Evolutionary conservation across 2,797 vertebrate genomes (phyloP), one percentile per base, ranked within the genome.

Genomic region (Apodemus agrarius): DNA sequence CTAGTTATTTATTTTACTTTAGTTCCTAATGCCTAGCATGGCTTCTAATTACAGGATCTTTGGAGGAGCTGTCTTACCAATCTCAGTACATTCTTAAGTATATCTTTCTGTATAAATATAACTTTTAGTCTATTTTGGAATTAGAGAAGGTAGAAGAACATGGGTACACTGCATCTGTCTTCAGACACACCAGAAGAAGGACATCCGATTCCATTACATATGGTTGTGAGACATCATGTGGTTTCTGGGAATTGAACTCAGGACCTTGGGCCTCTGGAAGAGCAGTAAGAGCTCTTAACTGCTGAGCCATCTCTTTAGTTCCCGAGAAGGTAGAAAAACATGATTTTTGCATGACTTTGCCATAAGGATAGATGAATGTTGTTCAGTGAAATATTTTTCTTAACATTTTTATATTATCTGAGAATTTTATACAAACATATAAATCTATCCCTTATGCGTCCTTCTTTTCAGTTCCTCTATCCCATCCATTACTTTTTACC

Each of bases 51-150:
- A 72, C 76, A 67, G n/a, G 5, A 63, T 93, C 43, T 79, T 84
- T 7, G 78, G 46, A 59, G 94, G 84, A 81, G 31, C 57, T 72
- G 24, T 43, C 29, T 72, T 75, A 83, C 26, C 52, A 82, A 34
- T 49, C 82, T 88, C 37, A 75, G 65, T 83, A 84, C 91, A 26
- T 89, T 34, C 74, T 89, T 61, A 93, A 93, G 72, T 24, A 79
- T 79, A 46, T 93, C 6, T 92, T 74, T 79, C 54, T 95, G 21
- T 59, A 52, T 65, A 80, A 29, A 54, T 94, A 89, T 94, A 16
- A 76, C 88, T 76, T 97, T 79, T 89, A 80, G 75, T 93, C 34
- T 84, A 1, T 63, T 89, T 93, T 76, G 88, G 22, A 93, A 63
- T 87, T 37, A 83, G 65, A 91, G 86, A 83, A 65, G 52, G 8